Conservation (phyloP, 2,888 invertebrate genomes). For the Argynnis bischoffii region DNA sequence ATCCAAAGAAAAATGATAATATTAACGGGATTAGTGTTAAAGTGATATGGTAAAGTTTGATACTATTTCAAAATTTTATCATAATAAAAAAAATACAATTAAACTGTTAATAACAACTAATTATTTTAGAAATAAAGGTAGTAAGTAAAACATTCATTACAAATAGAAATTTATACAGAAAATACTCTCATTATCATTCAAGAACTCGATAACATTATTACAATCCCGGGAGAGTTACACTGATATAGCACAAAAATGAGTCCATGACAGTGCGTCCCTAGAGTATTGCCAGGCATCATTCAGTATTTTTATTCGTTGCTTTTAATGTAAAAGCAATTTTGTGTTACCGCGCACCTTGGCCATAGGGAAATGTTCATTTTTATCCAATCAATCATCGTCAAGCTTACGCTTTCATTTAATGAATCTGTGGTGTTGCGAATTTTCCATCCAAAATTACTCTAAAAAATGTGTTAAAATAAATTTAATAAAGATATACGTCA, state of each 20-base stretch:
- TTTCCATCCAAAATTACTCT: constrained; percentile 15
- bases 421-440: constrained; percentile 18
- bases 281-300: constrained; percentile 34
- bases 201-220: constrained; percentile 11
- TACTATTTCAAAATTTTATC: too few species aligned
- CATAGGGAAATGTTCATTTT: constrained; percentile 56
- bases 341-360: constrained; percentile 57
- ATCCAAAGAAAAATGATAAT: too few species aligned
- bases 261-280: constrained; percentile 33
- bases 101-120: too few species aligned
- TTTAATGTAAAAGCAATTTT: constrained; percentile 74
- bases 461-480: not conserved
- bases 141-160: too few species aligned
- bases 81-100: too few species aligned
- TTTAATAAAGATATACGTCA: too few species aligned
- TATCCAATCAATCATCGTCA: constrained; percentile 55
- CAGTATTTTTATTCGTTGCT: constrained; percentile 39
- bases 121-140: too few species aligned
- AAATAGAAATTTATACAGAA: not conserved
- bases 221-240: constrained; percentile 28
- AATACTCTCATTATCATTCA: constrained; percentile 12
- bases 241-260: constrained; percentile 35
- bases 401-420: constrained; percentile 31
- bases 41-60: too few species aligned
- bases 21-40: too few species aligned